Evolutionary conservation across 2,888 invertebrate genomes (phyloP).

Genomic region (Drosophila algonquin): DNA sequence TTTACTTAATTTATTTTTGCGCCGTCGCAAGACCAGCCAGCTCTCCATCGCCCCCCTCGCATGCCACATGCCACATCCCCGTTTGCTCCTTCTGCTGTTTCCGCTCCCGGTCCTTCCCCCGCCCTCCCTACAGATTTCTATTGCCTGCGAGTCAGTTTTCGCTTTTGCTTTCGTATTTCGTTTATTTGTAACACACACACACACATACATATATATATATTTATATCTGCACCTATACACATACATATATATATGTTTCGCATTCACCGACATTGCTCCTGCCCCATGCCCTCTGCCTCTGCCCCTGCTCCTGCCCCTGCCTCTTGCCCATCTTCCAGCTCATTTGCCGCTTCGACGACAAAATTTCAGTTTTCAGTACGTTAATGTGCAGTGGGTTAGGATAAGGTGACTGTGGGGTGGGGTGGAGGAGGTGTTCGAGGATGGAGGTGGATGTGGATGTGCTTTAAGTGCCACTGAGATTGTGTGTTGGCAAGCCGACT

Average conservation of each 20-base stretch:
- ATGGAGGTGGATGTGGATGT: conserved; percentile 35
- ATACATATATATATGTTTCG: conserved; percentile 68
- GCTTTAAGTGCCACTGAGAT: conserved; percentile 69
- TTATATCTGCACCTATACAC: conserved; percentile 41
- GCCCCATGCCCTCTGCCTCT: background rate
- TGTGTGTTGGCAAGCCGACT: conserved; percentile 29
- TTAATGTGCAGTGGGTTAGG: conserved; percentile 58
- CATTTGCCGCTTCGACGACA: conserved; percentile 79
- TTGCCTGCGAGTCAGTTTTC: conserved; percentile 14
- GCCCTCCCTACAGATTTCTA: conserved; percentile 17
- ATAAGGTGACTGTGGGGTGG: background rate
- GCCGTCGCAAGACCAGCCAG: conserved; percentile 66
- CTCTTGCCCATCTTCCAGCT: conserved; percentile 62
- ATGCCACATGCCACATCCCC: background rate
- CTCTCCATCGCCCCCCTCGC: conserved; percentile 28
- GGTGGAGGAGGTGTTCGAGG: background rate
- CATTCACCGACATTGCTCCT: conserved; percentile 43
- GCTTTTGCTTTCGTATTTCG: conserved; percentile 38
- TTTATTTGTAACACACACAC: conserved; percentile 27
- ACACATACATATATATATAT: conserved; percentile 47
- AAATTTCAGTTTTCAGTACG: conserved; percentile 71
- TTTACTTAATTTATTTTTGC: conserved; percentile 81
- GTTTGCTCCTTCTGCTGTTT: background rate
- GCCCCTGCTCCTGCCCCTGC: background rate
- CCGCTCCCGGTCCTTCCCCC: background rate